Evolutionary conservation across 2,797 vertebrate species (phyloP).

Genomic region (Thamnophis elegans): DNA sequence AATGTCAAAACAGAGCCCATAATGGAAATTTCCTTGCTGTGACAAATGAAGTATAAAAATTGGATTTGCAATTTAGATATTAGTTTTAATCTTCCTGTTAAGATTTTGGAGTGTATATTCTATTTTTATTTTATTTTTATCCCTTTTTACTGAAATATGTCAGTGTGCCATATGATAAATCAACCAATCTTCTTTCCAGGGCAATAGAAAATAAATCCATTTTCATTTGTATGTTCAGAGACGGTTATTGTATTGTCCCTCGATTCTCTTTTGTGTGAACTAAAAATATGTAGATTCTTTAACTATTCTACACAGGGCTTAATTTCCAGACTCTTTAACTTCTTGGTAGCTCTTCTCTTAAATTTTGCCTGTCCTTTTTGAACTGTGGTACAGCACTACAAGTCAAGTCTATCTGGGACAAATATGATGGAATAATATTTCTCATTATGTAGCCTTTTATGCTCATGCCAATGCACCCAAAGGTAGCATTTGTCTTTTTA

Average conservation of each 20-base stretch:
- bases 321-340: neutral
- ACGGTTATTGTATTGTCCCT: neutral
- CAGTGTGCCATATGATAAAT: neutral
- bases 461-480: neutral
- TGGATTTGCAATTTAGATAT: neutral
- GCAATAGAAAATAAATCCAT: neutral
- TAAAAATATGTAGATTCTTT: neutral
- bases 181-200: neutral
- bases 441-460: neutral
- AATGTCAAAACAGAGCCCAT: neutral
- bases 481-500: neutral
- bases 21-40: neutral
- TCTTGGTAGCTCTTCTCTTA: neutral
- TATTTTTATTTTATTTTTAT: neutral
- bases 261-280: neutral
- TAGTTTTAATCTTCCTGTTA: neutral
- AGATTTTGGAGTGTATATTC: neutral
- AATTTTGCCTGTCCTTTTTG: neutral
- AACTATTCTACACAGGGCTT: neutral
- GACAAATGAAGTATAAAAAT: neutral
- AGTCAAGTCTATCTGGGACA: neutral
- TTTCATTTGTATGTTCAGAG: neutral
- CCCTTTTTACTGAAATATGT: neutral
- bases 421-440: neutral
- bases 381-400: neutral